Percentiles rank a stretch among this genome's conserved stretches.
Conservation (phyloP, 2,888 invertebrate species). For the Monochamus alternatus region DNA sequence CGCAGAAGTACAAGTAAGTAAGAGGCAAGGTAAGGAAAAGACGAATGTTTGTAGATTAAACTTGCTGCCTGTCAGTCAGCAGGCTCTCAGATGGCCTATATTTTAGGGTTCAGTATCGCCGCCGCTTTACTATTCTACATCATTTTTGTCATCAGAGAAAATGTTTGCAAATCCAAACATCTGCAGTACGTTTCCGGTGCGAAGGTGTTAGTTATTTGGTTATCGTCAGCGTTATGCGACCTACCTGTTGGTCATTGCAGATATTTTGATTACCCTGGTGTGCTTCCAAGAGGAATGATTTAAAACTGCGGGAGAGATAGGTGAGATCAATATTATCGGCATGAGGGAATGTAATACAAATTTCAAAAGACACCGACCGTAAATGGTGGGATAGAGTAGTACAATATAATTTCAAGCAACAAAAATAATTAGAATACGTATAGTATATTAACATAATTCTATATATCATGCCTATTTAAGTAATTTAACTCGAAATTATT, state of each 20-base stretch:
- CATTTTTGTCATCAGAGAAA: slow-evolving; percentile 78
- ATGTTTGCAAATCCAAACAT: slow-evolving; percentile 79
- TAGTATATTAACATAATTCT: too few relatives aligned
- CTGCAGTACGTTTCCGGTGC: slow-evolving; percentile 83
- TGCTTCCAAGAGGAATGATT: slow-evolving; percentile 81
- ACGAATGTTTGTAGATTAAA: slow-evolving; percentile 60
- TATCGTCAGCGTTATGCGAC: slow-evolving; percentile 80
- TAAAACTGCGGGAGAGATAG: slow-evolving; percentile 72
- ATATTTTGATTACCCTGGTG: slow-evolving; percentile 76
- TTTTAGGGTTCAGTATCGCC: slow-evolving; percentile 82
- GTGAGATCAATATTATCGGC: too few relatives aligned
- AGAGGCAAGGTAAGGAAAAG: not conserved
- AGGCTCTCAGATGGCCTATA: slow-evolving; percentile 77
- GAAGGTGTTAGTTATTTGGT: slow-evolving; percentile 80
- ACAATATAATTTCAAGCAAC: too few relatives aligned
- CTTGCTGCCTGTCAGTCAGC: slow-evolving; percentile 66
- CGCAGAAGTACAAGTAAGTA: slow-evolving; percentile 73
- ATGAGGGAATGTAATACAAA: too few relatives aligned
- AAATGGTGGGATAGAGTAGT: too few relatives aligned
- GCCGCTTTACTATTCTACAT: slow-evolving; percentile 79
- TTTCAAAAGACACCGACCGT: too few relatives aligned
- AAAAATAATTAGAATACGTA: too few relatives aligned
- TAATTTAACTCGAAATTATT: too few relatives aligned
- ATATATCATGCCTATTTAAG: too few relatives aligned
- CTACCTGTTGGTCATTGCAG: slow-evolving; percentile 75